Percentiles rank a stretch among this genome's conserved stretches.
Evolutionary conservation across 2,113 vertebrate species (phyloP).

Genomic region (Oceanodroma tethys): DNA sequence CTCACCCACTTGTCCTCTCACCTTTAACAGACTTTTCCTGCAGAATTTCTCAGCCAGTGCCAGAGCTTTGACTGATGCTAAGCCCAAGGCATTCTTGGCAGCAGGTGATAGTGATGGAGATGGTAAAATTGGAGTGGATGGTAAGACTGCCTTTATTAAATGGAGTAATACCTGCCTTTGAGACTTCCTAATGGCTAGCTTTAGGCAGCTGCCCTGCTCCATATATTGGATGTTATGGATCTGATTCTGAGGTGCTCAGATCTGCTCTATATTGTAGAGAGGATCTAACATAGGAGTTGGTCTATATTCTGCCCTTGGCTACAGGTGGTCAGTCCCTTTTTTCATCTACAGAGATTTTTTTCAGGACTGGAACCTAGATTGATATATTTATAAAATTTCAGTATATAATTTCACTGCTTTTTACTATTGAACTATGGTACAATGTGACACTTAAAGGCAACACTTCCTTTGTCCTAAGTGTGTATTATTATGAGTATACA

Average conservation of each 20-base stretch:
- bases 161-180: background rate
- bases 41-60: conserved; percentile 76
- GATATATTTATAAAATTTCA: background rate
- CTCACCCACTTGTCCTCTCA: background rate
- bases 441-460: background rate
- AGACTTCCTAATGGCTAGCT: background rate
- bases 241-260: background rate
- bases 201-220: background rate
- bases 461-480: background rate
- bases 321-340: background rate
- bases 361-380: background rate
- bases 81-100: conserved; percentile 74
- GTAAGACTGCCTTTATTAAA: conserved; percentile 41
- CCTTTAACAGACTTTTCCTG: conserved; percentile 73
- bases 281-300: background rate
- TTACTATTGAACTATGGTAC: background rate
- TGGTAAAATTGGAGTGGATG: conserved; percentile 80
- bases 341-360: background rate
- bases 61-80: conserved; percentile 74
- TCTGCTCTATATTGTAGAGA: background rate
- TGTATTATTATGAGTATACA: background rate
- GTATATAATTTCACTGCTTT: background rate
- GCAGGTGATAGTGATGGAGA: conserved; percentile 80
- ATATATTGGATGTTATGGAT: background rate
- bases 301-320: background rate